phyloP scores from a whole-genome alignment of 1,140 invertebrate species.

The Muscidifurax raptorellus region DNA sequence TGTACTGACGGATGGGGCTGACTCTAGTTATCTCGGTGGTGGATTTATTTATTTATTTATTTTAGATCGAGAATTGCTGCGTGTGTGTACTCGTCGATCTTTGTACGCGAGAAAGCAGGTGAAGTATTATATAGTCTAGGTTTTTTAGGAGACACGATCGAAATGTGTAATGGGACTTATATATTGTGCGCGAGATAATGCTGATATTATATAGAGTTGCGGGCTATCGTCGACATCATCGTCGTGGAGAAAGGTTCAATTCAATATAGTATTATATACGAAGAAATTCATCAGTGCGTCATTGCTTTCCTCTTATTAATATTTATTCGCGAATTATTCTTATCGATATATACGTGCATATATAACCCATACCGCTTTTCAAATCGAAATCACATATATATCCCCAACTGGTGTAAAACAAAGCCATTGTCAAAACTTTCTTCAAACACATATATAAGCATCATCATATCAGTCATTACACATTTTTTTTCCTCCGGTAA shows the following conservation, averaged over 20 bases:
- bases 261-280: background rate
- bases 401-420: background rate
- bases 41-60: background rate
- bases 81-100: slow-evolving; percentile 55
- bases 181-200: slow-evolving; percentile 36
- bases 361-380: too few species aligned
- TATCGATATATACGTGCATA: background rate
- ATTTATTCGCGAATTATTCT: background rate
- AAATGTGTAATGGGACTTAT: background rate
- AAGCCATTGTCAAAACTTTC: background rate
- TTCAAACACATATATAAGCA: background rate
- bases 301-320: background rate
- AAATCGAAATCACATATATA: too few species aligned
- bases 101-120: too few species aligned
- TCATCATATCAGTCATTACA: background rate
- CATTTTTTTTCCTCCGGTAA: background rate
- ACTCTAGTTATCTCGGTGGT: background rate
- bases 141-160: too few species aligned
- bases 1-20: background rate
- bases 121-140: too few species aligned
- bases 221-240: background rate
- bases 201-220: too few species aligned
- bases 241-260: slow-evolving; percentile 15
- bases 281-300: slow-evolving; percentile 19
- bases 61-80: slow-evolving; percentile 42